Evolutionary conservation across 2,113 vertebrate genomes (phyloP), one percentile per base, ranked within the genome.

Genomic region (Caracal caracal): DNA sequence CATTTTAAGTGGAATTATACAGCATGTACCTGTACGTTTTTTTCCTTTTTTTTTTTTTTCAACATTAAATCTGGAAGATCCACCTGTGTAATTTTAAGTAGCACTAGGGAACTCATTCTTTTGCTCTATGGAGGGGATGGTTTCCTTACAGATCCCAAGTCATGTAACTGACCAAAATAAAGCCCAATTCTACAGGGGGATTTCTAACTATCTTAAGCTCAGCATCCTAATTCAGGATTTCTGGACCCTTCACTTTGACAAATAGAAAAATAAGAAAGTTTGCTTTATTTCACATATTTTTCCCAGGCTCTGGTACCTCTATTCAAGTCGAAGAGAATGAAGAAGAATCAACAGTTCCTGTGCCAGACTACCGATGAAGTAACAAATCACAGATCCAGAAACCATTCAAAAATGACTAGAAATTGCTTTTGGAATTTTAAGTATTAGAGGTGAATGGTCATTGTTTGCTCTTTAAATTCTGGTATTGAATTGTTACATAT

Each of bases 361-460:
- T 35, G 43, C 26, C 33, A 30, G 30, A 71, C 26, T 30, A 22
- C 37, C 88, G 63, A 84, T 3, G 28, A n/a, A 92, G 20, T 63
- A 61, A 89, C 13, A 92, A 61, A 89, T 66, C 47, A 73, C 12
- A 66, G 12, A 85, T 43, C 19, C 33, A 73, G 78, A 94, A 95
- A 94, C 22, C 22, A 83, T 73, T 84, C 15, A 66, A 82, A 88
- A 79, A 71, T 71, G 30, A 91, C 70, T 24, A 8, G 20, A 87
- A 81, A 47, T 49, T 94, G 78, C 26, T 84, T 78, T 83, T 17
- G 53, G 43, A 65, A 94, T 93, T 86, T 82, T 88, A 83, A 89
- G 51, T 35, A 37, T 73, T 61, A 79, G 56, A 83, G 51, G 47
- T 40, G 30, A 94, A 88, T 35, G 6, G 26, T 19, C 61, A 63